Evolutionary conservation across 53 echinoderm and acorn worm species (phyloP).

Genomic region (Glandiceps talaboti): DNA sequence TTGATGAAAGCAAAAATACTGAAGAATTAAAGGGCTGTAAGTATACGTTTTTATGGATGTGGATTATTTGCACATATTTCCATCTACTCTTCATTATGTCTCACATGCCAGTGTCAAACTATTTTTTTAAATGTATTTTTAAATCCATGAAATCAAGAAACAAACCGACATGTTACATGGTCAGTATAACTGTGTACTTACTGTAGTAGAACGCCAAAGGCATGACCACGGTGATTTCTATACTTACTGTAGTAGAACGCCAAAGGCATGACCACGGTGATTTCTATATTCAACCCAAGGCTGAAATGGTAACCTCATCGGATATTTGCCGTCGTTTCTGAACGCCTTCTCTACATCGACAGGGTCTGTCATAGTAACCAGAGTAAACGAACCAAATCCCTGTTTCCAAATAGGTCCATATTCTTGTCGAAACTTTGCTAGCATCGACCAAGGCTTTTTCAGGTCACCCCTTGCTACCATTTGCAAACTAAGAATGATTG

Average conservation of each 20-base stretch:
- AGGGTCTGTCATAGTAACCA: constrained; percentile 82
- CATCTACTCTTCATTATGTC: too few relatives aligned
- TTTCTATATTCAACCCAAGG: constrained; percentile 89
- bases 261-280: constrained; percentile 60
- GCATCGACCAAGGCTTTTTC: background rate
- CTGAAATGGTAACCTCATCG: constrained; percentile 72
- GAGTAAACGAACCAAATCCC: constrained; percentile 61
- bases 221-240: constrained; percentile 64
- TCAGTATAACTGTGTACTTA: too few relatives aligned
- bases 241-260: constrained; percentile 83
- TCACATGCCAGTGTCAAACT: too few relatives aligned
- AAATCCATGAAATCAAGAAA: too few relatives aligned
- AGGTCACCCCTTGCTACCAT: background rate
- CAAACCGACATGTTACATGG: too few relatives aligned
- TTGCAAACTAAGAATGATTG: background rate
- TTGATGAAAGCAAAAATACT: too few relatives aligned
- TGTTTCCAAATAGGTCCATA: constrained; percentile 98
- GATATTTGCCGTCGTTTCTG: constrained; percentile 85
- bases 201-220: constrained; percentile 76
- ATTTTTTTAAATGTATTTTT: too few relatives aligned
- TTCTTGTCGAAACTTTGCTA: background rate
- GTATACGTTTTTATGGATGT: too few relatives aligned
- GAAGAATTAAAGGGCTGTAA: too few relatives aligned
- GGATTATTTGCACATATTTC: too few relatives aligned
- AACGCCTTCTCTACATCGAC: constrained; percentile 60